These are phyloP conservation scores for Aurelia sp. DNA, from an alignment of 30 jellyfish, hydroid and myxozoan species.

Conservation along the genomic window DNA sequence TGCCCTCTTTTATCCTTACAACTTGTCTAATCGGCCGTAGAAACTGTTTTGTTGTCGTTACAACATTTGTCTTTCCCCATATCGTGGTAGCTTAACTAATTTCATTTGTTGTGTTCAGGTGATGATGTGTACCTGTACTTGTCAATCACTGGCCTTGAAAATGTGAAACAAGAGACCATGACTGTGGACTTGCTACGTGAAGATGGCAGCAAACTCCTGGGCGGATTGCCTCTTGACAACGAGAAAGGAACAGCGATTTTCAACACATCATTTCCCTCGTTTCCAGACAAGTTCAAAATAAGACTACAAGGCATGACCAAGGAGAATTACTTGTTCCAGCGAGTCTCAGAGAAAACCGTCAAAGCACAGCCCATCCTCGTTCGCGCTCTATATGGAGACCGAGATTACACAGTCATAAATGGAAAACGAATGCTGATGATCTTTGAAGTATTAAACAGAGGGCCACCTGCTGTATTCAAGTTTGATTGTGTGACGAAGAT, in stretches of 20 bases:
- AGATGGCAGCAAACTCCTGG: constrained; percentile 56
- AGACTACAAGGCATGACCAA: constrained; percentile 60
- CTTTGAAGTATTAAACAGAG: constrained; percentile 72
- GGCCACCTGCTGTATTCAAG: constrained; percentile 64
- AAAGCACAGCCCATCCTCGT: constrained; percentile 60
- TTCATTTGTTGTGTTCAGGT: constrained; percentile 16
- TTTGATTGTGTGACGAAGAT: constrained; percentile 52
- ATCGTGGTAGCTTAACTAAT: neutral
- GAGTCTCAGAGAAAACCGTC: constrained; percentile 66
- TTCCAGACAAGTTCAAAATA: constrained; percentile 60
- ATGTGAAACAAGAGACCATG: constrained; percentile 27
- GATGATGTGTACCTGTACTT: constrained; percentile 64
- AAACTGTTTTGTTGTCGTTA: neutral
- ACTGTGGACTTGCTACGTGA: constrained; percentile 62
- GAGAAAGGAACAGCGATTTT: constrained; percentile 48
- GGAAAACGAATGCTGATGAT: constrained; percentile 63
- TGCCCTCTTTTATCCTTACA: too few relatives aligned
- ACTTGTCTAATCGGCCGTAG: too few relatives aligned
- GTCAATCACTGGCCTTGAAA: constrained; percentile 68
- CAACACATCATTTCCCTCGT: constrained; percentile 62
- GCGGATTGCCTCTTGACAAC: constrained; percentile 35
- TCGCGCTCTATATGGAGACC: constrained; percentile 70
- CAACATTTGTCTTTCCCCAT: neutral
- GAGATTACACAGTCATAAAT: constrained; percentile 62
- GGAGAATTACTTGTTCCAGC: constrained; percentile 66